Percentiles rank a stretch among this genome's conserved stretches.
phyloP scores from a whole-genome alignment of 1,140 invertebrate genomes.

The Lepidostoma basale region DNA sequence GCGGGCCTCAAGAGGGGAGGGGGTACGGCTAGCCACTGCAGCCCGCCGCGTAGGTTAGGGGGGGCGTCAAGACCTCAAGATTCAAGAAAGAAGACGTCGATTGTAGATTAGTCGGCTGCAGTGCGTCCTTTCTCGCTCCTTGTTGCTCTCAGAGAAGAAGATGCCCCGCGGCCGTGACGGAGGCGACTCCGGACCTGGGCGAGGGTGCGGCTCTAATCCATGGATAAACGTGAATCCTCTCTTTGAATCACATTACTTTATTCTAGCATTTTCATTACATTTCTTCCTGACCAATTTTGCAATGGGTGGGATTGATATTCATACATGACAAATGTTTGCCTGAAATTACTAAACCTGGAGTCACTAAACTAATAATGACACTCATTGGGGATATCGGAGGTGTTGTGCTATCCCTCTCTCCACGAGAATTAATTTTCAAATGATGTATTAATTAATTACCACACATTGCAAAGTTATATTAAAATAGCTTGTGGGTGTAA shows the following conservation, averaged over 20 bases:
- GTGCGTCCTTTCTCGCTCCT: slow-evolving; percentile 49
- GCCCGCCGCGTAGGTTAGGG: slow-evolving; percentile 53
- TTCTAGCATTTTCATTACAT: background rate
- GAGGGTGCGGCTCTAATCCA: background rate
- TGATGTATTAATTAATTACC: too few species aligned
- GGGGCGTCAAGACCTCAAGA: slow-evolving; percentile 57
- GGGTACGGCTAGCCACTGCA: slow-evolving; percentile 49
- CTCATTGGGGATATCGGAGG: slow-evolving; percentile 7
- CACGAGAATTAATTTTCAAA: too few species aligned
- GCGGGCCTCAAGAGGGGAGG: slow-evolving; percentile 3
- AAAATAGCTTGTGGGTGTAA: too few species aligned
- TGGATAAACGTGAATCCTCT: slow-evolving; percentile 15
- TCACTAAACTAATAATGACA: background rate
- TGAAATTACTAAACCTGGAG: background rate
- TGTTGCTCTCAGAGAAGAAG: slow-evolving; percentile 48
- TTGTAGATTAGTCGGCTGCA: slow-evolving; percentile 50
- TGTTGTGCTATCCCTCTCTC: too few species aligned
- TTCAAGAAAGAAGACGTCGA: slow-evolving; percentile 58
- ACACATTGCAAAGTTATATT: too few species aligned
- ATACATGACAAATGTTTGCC: too few species aligned
- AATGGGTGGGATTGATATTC: background rate
- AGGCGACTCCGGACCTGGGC: background rate
- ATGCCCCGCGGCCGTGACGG: background rate
- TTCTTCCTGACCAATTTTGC: slow-evolving; percentile 8
- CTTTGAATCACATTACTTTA: background rate